Conservation (phyloP, 2,113 vertebrate species). For the Engystomops pustulosus region DNA sequence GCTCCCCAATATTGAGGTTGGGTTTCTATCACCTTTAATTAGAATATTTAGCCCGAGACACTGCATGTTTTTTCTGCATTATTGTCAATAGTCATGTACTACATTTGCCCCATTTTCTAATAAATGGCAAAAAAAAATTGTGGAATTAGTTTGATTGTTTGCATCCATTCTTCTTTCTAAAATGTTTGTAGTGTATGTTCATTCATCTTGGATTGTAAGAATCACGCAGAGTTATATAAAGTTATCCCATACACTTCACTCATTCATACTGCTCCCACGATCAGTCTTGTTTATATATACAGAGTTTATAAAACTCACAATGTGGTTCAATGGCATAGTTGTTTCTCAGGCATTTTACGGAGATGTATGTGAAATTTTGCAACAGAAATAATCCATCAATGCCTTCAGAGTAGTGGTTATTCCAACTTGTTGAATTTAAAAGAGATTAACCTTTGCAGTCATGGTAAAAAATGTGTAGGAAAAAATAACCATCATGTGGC, state of each 20-base stretch:
- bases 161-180: neutral
- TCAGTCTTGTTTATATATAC: constrained; percentile 36
- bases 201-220: neutral
- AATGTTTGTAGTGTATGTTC: neutral
- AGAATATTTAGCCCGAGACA: too few relatives aligned
- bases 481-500: neutral
- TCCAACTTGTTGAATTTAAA: neutral
- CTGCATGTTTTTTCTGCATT: too few relatives aligned
- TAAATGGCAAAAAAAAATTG: neutral
- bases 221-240: constrained; percentile 27
- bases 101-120: neutral
- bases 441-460: neutral
- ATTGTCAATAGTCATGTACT: too few relatives aligned
- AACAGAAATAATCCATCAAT: constrained; percentile 31
- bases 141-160: neutral
- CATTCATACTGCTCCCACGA: constrained; percentile 38
- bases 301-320: constrained; percentile 33
- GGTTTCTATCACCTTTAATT: too few relatives aligned
- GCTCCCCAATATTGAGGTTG: too few relatives aligned
- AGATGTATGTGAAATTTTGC: constrained; percentile 7
- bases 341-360: constrained; percentile 27
- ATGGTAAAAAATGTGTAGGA: neutral
- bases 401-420: neutral
- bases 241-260: constrained; percentile 34
- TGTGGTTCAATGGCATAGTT: constrained; percentile 22